Evolutionary conservation across 2,888 invertebrate genomes (phyloP).

Genomic region (Aricia artaxerxes): DNA sequence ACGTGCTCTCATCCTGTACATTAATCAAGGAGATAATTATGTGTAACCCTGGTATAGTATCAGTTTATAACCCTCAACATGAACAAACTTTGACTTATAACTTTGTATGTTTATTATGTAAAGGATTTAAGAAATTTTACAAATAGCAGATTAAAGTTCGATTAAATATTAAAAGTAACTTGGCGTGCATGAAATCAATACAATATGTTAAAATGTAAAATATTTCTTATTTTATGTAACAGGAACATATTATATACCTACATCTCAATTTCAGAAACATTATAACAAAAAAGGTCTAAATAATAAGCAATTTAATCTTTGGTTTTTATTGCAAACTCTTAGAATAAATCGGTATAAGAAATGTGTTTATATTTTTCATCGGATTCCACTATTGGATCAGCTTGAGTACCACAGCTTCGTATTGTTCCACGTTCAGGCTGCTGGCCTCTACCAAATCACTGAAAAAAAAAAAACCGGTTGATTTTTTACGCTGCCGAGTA

Average conservation of each 20-base stretch:
- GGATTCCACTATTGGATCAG: constrained; percentile 43
- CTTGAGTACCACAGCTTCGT: constrained; percentile 69
- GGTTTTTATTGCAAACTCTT: neutral
- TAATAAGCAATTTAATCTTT: neutral
- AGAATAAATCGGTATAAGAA: neutral
- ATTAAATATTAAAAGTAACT: too few relatives aligned
- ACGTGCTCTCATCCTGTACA: constrained; percentile 42
- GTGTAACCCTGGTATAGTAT: constrained; percentile 7
- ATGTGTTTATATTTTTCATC: neutral
- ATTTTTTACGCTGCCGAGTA: too few relatives aligned
- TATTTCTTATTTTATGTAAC: too few relatives aligned
- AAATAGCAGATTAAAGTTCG: too few relatives aligned
- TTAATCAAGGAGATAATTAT: constrained; percentile 50
- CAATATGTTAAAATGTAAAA: too few relatives aligned
- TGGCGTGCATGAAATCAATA: neutral
- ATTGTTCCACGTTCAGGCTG: constrained; percentile 55
- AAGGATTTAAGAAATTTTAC: neutral
- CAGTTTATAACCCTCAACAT: neutral
- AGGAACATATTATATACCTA: too few relatives aligned
- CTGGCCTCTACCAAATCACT: constrained; percentile 61
- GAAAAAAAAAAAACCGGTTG: constrained; percentile 55
- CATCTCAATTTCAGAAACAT: too few relatives aligned
- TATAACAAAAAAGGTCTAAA: neutral
- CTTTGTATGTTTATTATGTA: neutral
- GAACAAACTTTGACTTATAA: neutral